Percentiles rank a stretch among this genome's conserved stretches.
phyloP scores from a whole-genome alignment of 2,888 invertebrate genomes.

The Pomacea canaliculata region DNA sequence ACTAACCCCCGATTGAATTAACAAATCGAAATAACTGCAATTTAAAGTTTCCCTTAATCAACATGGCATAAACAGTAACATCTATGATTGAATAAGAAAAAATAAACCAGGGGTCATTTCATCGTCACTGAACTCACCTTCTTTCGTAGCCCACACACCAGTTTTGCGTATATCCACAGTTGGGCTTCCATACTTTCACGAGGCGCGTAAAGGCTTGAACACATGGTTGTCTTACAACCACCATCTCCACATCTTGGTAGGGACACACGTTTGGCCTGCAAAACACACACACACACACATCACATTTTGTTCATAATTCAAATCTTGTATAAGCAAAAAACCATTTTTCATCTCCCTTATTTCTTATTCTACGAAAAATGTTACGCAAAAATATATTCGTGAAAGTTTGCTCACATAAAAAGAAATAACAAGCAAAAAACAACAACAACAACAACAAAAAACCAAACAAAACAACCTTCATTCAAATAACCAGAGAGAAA shows the following conservation, averaged over 20 bases:
- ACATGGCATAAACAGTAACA: no score
- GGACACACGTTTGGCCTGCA: constrained; percentile 73
- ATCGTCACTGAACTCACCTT: constrained; percentile 63
- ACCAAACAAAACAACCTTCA: no score
- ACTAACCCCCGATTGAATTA: no score
- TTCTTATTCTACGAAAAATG: neutral
- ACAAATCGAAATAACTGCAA: no score
- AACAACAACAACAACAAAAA: no score
- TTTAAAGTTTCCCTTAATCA: no score
- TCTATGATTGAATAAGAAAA: no score
- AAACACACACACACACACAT: constrained; percentile 29
- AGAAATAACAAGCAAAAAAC: no score
- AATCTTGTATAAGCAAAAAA: neutral
- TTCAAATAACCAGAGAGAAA: no score
- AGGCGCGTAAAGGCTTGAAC: constrained; percentile 72
- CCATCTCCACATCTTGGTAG: constrained; percentile 71
- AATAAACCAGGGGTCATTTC: no score
- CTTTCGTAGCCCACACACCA: constrained; percentile 72
- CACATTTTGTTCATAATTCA: neutral
- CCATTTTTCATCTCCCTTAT: neutral
- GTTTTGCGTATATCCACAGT: constrained; percentile 69
- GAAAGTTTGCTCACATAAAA: no score
- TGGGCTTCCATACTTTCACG: constrained; percentile 72
- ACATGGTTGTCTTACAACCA: constrained; percentile 70
- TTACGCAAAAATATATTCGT: no score